These are phyloP conservation scores for Falco concolor DNA, from an alignment of 2,797 vertebrate genomes.

Conservation along the genomic window DNA sequence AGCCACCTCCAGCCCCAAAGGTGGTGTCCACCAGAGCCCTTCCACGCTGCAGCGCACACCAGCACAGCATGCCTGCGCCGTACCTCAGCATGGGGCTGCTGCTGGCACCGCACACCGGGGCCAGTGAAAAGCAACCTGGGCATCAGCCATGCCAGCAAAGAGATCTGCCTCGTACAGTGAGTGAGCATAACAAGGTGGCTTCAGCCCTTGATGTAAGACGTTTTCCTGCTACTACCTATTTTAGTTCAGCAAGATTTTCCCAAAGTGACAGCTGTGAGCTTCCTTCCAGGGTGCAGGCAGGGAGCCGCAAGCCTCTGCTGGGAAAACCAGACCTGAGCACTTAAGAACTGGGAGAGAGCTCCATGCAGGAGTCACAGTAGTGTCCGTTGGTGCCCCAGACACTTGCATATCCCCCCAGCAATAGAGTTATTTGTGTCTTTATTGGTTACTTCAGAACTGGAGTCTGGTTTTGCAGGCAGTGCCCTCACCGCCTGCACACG, in stretches of 20 bases:
- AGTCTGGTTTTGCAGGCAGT: not conserved
- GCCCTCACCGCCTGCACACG: not conserved
- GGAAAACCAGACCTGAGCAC: not conserved
- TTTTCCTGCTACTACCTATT: not conserved
- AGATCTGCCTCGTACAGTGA: accelerated
- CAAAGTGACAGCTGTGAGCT: not conserved
- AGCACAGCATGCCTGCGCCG: accelerated
- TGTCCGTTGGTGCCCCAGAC: not conserved
- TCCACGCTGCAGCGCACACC: not conserved
- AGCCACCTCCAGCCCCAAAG: not conserved
- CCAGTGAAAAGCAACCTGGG: not conserved
- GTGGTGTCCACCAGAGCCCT: not conserved
- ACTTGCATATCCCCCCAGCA: not conserved
- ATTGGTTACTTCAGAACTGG: not conserved
- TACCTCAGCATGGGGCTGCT: not conserved
- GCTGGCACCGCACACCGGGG: not conserved
- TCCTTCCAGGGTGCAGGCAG: not conserved
- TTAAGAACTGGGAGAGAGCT: not conserved
- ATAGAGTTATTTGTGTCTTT: not conserved
- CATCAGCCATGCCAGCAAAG: not conserved
- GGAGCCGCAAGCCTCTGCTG: not conserved
- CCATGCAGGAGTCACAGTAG: not conserved
- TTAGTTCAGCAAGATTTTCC: not conserved
- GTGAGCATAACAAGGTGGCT: accelerated
- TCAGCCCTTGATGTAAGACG: not conserved